phyloP scores from a whole-genome alignment of 2,888 invertebrate species.

The Stenurella melanura region DNA sequence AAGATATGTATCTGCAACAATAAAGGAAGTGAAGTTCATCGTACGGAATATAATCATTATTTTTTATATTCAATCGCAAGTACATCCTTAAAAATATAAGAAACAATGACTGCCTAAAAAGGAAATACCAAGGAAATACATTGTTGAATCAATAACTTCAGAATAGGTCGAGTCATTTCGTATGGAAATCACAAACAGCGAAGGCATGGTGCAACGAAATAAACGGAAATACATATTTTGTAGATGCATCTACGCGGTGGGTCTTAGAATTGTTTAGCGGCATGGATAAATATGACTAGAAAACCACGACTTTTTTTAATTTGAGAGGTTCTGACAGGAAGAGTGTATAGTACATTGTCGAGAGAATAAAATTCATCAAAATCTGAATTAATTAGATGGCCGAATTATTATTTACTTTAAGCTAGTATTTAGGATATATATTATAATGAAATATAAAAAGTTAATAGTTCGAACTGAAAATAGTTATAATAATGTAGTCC shows the following conservation, averaged over 20 bases:
- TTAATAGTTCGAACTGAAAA: no score
- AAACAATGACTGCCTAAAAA: constrained; percentile 51
- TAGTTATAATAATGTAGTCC: no score
- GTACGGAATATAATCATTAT: constrained; percentile 26
- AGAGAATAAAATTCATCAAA: no score
- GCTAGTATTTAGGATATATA: no score
- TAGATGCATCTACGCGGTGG: neutral
- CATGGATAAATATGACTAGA: no score
- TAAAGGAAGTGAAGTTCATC: constrained; percentile 47
- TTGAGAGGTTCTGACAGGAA: no score
- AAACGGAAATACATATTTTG: constrained; percentile 22
- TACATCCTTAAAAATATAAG: constrained; percentile 37
- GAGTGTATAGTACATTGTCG: no score
- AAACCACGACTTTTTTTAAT: no score
- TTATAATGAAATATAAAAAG: no score
- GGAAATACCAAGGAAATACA: constrained; percentile 50
- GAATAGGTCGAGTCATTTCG: constrained; percentile 11
- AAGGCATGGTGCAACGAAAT: neutral
- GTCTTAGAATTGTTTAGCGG: neutral
- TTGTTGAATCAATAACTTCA: constrained; percentile 50
- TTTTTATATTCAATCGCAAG: constrained; percentile 8
- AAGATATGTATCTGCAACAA: constrained; percentile 48
- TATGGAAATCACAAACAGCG: constrained; percentile 13
- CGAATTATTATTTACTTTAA: no score
- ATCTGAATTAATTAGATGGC: no score